Conservation (phyloP, 2,113 vertebrate genomes). For the Tor tambroides region DNA sequence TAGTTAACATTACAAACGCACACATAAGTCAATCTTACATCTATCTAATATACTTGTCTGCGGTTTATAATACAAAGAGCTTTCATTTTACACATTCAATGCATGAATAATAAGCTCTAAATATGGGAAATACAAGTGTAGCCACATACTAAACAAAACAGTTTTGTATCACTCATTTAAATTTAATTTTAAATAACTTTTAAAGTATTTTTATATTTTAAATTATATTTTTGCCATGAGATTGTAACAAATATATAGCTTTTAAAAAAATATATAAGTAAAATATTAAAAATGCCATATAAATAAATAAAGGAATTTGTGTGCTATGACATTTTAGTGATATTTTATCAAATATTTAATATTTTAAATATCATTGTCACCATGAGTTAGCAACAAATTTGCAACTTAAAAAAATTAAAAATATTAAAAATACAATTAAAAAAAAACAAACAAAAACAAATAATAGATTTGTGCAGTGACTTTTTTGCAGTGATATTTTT, state of each 20-base stretch:
- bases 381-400: no score
- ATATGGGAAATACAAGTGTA: background rate
- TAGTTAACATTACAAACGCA: slow-evolving; percentile 19
- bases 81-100: background rate
- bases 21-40: slow-evolving; percentile 1
- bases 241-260: no score
- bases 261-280: background rate
- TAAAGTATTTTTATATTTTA: background rate
- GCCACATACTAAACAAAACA: background rate
- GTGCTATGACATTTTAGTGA: background rate
- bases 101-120: background rate
- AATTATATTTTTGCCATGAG: background rate
- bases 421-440: no score
- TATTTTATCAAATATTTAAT: background rate
- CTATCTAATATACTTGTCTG: background rate
- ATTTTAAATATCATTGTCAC: no score
- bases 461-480: no score
- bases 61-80: background rate
- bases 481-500: no score
- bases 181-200: no score
- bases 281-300: background rate
- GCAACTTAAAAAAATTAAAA: no score
- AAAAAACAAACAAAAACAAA: no score
- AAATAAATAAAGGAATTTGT: background rate
- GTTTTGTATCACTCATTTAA: background rate